Evolutionary conservation across 2,113 vertebrate species (phyloP).

Genomic region (Procapra przewalskii): DNA sequence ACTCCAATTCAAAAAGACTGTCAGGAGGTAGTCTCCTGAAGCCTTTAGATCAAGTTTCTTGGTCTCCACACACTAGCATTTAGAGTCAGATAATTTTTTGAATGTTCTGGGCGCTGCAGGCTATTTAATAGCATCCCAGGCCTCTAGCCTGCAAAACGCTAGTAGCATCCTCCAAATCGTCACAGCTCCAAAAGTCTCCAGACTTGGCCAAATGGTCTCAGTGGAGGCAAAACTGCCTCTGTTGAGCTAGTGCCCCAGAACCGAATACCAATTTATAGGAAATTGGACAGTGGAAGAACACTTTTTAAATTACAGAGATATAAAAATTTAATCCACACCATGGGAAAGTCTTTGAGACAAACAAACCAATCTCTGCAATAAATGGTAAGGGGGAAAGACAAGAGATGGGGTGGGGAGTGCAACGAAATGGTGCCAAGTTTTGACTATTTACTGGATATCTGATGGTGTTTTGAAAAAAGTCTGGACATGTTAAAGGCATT

Average conservation of each 20-base stretch:
- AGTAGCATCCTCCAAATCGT: not conserved
- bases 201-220: too few relatives aligned
- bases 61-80: not conserved
- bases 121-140: fast-evolving
- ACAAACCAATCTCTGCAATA: not conserved
- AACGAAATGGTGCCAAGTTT: not conserved
- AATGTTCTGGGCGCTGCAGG: too few relatives aligned
- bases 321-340: not conserved
- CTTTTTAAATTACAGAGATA: not conserved
- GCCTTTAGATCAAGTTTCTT: not conserved
- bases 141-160: too few relatives aligned
- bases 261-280: not conserved
- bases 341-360: not conserved
- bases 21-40: not conserved
- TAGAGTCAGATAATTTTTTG: too few relatives aligned
- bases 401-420: not conserved
- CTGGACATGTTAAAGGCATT: not conserved
- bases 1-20: not conserved
- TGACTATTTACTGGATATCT: not conserved
- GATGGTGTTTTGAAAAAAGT: not conserved
- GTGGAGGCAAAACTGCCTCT: not conserved
- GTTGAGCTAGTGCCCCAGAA: too few relatives aligned
- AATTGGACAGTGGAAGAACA: fast-evolving
- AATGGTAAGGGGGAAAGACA: not conserved
- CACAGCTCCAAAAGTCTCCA: not conserved